Conservation (phyloP, 2,113 vertebrate genomes). For the Pycnonotus jocosus region DNA sequence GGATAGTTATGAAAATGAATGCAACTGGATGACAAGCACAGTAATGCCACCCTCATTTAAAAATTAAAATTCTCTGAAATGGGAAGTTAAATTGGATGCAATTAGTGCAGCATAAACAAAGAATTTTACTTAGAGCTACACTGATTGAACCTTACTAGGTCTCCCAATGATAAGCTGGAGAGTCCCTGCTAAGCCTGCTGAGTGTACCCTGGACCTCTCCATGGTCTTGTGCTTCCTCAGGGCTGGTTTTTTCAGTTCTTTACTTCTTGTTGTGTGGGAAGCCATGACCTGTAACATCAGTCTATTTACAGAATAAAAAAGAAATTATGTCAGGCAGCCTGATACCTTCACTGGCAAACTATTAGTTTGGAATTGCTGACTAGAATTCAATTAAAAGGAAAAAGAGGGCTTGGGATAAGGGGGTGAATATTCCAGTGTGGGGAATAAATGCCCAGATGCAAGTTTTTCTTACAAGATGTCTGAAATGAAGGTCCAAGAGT, state of each 20-base stretch:
- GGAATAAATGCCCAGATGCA: too few species aligned
- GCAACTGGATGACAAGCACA: background rate
- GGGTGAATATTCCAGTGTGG: background rate
- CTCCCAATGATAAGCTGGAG: background rate
- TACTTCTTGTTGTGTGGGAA: background rate
- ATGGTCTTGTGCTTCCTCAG: background rate
- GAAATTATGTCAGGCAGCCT: rapidly evolving
- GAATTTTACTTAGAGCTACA: background rate
- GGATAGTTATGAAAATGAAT: background rate
- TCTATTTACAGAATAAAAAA: background rate
- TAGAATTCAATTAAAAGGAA: background rate
- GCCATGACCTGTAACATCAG: background rate
- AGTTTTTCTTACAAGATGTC: too few species aligned
- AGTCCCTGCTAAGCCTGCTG: background rate
- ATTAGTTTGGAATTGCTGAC: background rate
- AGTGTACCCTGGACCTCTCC: background rate
- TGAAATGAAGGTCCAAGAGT: too few species aligned
- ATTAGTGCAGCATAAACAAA: background rate
- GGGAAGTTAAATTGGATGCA: background rate
- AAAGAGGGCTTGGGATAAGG: background rate
- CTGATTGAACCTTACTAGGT: background rate
- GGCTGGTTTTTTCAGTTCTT: background rate
- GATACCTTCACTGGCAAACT: background rate
- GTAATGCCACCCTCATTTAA: background rate
- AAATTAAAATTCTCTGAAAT: background rate